phyloP scores from a whole-genome alignment of 2,797 vertebrate species.

The Spheniscus humboldti region DNA sequence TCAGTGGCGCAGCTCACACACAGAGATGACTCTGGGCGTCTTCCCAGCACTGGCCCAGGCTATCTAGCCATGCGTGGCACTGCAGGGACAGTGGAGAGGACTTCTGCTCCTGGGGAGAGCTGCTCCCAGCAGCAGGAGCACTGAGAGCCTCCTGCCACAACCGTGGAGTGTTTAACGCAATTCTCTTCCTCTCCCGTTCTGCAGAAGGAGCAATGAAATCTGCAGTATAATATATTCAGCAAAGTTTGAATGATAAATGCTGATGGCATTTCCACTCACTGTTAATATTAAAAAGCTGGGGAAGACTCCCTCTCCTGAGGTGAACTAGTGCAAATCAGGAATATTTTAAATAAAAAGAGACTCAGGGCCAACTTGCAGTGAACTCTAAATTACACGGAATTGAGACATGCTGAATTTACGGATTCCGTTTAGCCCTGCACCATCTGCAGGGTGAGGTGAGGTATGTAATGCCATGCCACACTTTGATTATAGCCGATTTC shows the following conservation, averaged over 20 bases:
- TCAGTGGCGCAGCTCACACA: not conserved
- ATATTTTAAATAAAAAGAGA: conserved; percentile 35
- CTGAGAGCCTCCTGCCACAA: not conserved
- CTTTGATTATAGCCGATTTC: not conserved
- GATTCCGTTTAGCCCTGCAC: not conserved
- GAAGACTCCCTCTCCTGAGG: not conserved
- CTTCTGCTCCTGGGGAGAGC: not conserved
- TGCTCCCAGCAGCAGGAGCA: not conserved
- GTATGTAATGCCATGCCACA: not conserved
- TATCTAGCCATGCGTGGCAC: not conserved
- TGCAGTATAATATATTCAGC: not conserved
- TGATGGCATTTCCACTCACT: conserved; percentile 19
- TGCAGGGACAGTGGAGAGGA: not conserved
- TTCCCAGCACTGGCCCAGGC: not conserved
- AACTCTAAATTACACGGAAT: not conserved
- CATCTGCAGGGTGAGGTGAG: not conserved
- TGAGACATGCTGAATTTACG: not conserved
- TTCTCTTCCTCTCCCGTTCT: not conserved
- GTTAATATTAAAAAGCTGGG: conserved; percentile 23
- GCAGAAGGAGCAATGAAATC: not conserved
- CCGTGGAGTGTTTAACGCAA: accelerated
- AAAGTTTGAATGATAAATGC: conserved; percentile 44
- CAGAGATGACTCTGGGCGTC: not conserved
- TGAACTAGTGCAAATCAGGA: not conserved
- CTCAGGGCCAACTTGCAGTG: not conserved